Percentiles rank a stretch among this genome's conserved stretches.
Evolutionary conservation across 2,888 invertebrate species (phyloP).

Genomic region (Pachymerium ferrugineum): DNA sequence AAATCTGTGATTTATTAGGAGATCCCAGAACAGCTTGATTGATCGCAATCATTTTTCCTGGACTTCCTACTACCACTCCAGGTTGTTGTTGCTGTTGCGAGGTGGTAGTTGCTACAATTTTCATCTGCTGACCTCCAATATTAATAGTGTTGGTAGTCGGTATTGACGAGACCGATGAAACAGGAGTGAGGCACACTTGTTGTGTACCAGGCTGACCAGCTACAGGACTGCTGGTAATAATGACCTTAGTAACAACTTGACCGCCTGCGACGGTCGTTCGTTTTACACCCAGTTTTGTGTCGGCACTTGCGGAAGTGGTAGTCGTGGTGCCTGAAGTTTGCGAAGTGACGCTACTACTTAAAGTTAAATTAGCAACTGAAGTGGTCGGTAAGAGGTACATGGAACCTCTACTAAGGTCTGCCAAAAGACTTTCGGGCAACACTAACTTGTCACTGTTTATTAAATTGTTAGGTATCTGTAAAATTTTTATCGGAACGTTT

Average conservation of each 20-base stretch:
- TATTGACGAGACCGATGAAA: slow-evolving; percentile 32
- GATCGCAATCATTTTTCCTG: slow-evolving; percentile 59
- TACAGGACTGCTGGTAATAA: slow-evolving; percentile 45
- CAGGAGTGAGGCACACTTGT: slow-evolving; percentile 39
- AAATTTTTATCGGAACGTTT: slow-evolving; percentile 25
- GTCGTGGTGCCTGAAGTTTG: background rate
- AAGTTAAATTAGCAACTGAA: background rate
- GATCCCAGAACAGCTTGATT: slow-evolving; percentile 52
- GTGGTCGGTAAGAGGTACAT: slow-evolving; percentile 29
- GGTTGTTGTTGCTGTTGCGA: slow-evolving; percentile 33
- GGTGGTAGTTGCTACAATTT: slow-evolving; percentile 32
- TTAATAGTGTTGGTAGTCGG: slow-evolving; percentile 33
- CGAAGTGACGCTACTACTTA: background rate
- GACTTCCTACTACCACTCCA: slow-evolving; percentile 40
- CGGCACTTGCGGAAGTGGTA: background rate
- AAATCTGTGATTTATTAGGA: slow-evolving; percentile 41
- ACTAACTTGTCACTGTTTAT: slow-evolving; percentile 23
- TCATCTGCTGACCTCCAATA: slow-evolving; percentile 35
- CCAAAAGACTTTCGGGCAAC: background rate
- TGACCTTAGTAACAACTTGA: slow-evolving; percentile 45
- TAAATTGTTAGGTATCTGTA: slow-evolving; percentile 1
- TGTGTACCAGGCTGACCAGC: slow-evolving; percentile 43
- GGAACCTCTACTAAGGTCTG: slow-evolving; percentile 2
- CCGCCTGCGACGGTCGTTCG: slow-evolving; percentile 29
- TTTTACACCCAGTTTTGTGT: background rate